A percentile compares a stretch with the other conserved stretches of the same genome.
These are phyloP conservation scores for Siniperca scherzeri DNA, from an alignment of 2,797 vertebrate species.

Conservation along the genomic window DNA sequence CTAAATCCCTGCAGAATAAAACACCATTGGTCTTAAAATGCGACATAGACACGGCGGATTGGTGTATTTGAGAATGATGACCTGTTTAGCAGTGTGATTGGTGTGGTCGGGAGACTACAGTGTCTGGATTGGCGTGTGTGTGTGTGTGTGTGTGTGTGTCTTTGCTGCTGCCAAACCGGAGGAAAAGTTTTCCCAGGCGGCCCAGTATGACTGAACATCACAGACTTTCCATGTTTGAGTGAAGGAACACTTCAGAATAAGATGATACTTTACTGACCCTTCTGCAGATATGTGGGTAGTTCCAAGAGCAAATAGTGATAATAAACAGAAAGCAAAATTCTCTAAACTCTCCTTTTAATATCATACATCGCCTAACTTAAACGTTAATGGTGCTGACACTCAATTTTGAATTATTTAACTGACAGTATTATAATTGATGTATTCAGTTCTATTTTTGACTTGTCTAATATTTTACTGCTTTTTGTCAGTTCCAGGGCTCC, in stretches of 20 bases:
- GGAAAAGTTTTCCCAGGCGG: constrained; percentile 52
- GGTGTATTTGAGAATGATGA: constrained; percentile 1
- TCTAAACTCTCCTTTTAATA: not conserved
- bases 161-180: constrained; percentile 22
- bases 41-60: constrained; percentile 37
- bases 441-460: not conserved
- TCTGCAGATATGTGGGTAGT: not conserved
- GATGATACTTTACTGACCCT: fast-evolving
- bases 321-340: not conserved
- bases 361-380: not conserved
- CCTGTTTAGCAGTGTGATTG: constrained; percentile 53
- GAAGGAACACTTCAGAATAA: not conserved
- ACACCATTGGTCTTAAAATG: constrained; percentile 59
- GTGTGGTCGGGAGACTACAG: not conserved
- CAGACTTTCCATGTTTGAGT: not conserved
- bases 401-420: not conserved
- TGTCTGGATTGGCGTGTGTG: constrained; percentile 31
- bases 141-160: constrained; percentile 14
- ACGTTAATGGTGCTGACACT: not conserved
- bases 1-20: not conserved
- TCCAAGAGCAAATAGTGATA: not conserved
- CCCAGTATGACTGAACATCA: not conserved
- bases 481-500: not conserved
- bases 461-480: not conserved
- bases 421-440: too few species aligned